Evolutionary conservation across 2,113 vertebrate genomes (phyloP).

Genomic region (Erpornis zantholeuca): DNA sequence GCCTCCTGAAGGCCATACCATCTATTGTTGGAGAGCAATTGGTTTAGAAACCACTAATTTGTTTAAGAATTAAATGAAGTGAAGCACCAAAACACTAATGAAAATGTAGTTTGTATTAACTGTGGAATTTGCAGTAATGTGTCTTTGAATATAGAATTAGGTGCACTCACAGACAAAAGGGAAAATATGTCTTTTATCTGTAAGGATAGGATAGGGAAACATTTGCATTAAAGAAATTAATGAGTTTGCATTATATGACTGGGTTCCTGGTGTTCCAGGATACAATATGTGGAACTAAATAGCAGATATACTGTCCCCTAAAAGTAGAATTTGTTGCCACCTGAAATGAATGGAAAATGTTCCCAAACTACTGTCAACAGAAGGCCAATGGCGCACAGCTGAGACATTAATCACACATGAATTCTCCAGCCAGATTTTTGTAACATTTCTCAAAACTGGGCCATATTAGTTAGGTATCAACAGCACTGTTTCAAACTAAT

Average conservation of each 20-base stretch:
- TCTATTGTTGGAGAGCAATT: neutral
- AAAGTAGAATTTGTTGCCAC: neutral
- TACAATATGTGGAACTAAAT: neutral
- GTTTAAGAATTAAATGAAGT: neutral
- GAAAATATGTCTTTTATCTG: neutral
- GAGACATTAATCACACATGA: neutral
- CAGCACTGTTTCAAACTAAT: neutral
- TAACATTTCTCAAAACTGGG: neutral
- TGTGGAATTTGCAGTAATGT: neutral
- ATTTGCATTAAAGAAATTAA: neutral
- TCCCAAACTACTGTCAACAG: neutral
- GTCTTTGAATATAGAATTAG: neutral
- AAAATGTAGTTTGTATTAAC: neutral
- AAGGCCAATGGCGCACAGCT: neutral
- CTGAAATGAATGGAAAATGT: neutral
- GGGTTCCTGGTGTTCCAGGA: neutral
- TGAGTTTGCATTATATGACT: neutral
- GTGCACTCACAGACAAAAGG: neutral
- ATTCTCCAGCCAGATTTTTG: neutral
- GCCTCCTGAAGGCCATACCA: neutral
- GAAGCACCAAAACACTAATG: neutral
- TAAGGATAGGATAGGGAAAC: neutral
- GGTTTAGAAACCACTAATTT: neutral
- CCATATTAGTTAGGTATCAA: neutral
- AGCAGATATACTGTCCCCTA: neutral